A percentile compares a stretch with the other conserved stretches of the same genome.
phyloP scores from a whole-genome alignment of 2,113 vertebrate genomes.

The Eulemur rufifrons region DNA sequence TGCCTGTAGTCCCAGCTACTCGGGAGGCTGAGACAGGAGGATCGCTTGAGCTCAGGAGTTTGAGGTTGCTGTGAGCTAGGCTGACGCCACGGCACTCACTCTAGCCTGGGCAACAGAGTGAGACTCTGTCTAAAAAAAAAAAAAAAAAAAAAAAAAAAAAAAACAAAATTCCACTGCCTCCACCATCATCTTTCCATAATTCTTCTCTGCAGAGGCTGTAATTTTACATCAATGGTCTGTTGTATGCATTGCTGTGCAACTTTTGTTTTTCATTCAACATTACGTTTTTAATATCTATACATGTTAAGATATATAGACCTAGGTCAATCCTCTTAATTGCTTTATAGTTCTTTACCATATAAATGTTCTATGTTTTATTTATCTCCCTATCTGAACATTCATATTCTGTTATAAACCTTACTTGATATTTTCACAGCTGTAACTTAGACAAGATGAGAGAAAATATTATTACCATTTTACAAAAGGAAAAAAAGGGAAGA shows the following conservation, averaged over 20 bases:
- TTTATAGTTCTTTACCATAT: neutral
- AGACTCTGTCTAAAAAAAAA: too few species aligned
- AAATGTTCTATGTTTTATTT: neutral
- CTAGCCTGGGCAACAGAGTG: too few species aligned
- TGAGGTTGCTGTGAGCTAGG: too few species aligned
- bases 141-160: too few species aligned
- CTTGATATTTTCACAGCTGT: neutral
- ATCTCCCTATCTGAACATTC: neutral
- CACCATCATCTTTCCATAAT: neutral
- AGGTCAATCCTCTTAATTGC: neutral
- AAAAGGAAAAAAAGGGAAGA: neutral
- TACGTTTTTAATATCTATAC: neutral
- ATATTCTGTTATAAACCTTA: neutral
- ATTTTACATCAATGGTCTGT: neutral
- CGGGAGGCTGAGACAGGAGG: too few species aligned
- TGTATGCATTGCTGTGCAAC: neutral
- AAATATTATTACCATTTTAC: neutral
- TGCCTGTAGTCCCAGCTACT: too few species aligned
- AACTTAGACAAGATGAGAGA: neutral
- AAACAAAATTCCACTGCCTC: neutral
- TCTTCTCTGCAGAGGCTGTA: neutral
- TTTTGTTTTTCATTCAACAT: neutral
- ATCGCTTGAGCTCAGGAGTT: too few species aligned
- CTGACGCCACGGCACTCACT: too few species aligned
- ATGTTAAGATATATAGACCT: neutral